Base-by-base conservation (phyloP, 2,113 vertebrate genomes). In the Silurus meridionalis region DNA sequence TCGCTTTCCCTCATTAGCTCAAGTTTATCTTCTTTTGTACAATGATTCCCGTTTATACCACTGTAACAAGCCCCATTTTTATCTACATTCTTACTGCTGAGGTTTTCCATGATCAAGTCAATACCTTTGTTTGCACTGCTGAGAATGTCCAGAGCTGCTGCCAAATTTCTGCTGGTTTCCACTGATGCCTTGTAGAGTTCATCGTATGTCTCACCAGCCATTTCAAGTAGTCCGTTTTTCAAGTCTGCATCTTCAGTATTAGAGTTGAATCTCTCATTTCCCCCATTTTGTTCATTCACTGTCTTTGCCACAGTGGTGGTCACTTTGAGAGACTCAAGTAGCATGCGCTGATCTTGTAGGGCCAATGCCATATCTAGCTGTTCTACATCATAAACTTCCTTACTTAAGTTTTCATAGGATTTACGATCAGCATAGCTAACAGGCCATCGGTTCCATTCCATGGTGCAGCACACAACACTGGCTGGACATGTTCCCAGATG, bases 371-470 rank as follows among this genome's bases (percentile, higher is more conserved):
- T 98, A 90, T 99, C 98, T 46, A 99, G 92, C 90, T 99, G 98
- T 89, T 99, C 98, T 85, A 99, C 97, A 90, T 97, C 96, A 91
- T 97, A 97, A 71, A 97, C 96, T 89, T 99, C 97, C 95, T 95
- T 97, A 92, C 97, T 99, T 87, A 99, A 92, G 93, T 97, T 98
- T 92, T 99, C 98, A 0, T 99, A 99, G 1, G 98, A 99, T 91
- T 98, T 98, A 87, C 95, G 95, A 89, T 99, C 98, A 6, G 97
- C 95, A 0, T 99, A 99, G 94, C 98, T 99, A 84, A 99, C 97
- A 0, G 98, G 98, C 98, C 98, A 99, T 91, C 98, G 96, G 87
- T 99, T 99, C 98, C 98, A 99, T 89, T 99, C 98, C 98, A 99
- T 99, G 19, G 98, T 99, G 89, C 98, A 99, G 90, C 98, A 99